Evolutionary conservation across 2,797 vertebrate genomes (phyloP), one percentile per base, ranked within the genome.

Genomic region (Chiroxiphia lanceolata): DNA sequence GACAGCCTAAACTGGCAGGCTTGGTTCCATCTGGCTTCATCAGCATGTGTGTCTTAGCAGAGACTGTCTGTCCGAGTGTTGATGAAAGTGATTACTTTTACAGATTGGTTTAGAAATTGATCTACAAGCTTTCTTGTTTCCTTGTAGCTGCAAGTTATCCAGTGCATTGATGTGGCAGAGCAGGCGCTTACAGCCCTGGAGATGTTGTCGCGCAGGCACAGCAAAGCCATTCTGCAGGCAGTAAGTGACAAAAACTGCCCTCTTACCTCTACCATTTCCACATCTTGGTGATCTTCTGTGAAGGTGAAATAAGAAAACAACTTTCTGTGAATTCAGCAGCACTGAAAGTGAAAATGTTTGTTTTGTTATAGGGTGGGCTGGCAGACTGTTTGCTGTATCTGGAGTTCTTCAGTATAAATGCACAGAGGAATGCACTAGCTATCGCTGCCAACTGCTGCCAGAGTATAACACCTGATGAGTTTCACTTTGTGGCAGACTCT

Each of bases 401-500:
- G 93, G 99, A 99, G 95, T 99, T 99, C 98, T 99, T 99, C 97
- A 99, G 99, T 98, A 99, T 99, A 97, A 99, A 99, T 90, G 99
- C 99, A 96, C 99, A 99, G 98, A 99, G 99, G 98, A 99, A 99
- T 68, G 99, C 99, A 19, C 97, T 99, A 97, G 99, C 99, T 95
- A 99, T 99, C 48, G 99, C 99, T 93, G 99, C 99, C 91, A 99
- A 99, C 98, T 99, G 99, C 98, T 99, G 99, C 97, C 99, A 99
- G 98, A 99, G 99, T 95, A 99, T 99, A 95, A 99, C 99, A 44
- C 98, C 99, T 79, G 99, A 99, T 84, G 99, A 99, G 97, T 99
- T 99, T 97, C 99, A 99, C 98, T 99, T 99, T 97, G 99, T 99
- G 93, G 99, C 99, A 72, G 99, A 99, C 97, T 99, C 99, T 85